phyloP scores from a whole-genome alignment of 2,888 invertebrate species.

The Himalopsyche anomala region DNA sequence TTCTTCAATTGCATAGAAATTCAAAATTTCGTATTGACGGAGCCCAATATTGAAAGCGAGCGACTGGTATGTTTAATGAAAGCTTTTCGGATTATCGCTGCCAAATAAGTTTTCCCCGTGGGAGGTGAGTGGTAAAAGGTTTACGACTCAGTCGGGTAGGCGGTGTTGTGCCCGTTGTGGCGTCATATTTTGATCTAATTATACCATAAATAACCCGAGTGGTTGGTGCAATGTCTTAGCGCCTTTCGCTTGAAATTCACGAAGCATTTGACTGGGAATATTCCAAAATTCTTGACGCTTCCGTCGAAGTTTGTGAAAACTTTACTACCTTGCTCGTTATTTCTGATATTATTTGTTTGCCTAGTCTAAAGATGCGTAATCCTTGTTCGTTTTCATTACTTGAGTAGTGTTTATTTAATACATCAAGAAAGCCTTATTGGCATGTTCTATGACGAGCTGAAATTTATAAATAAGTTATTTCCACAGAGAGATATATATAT shows the following conservation, averaged over 20 bases:
- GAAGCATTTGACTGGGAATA: slow-evolving; percentile 2
- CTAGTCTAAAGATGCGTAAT: slow-evolving; percentile 13
- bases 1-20: background rate
- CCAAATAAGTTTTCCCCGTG: slow-evolving; percentile 45
- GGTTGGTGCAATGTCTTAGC: slow-evolving; percentile 48
- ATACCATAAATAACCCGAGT: slow-evolving; percentile 63
- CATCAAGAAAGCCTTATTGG: too few species aligned
- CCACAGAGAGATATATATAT: too few species aligned
- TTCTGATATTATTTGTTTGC: slow-evolving; percentile 29
- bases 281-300: slow-evolving; percentile 6
- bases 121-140: slow-evolving; percentile 54
- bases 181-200: slow-evolving; percentile 65
- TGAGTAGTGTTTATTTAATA: too few species aligned
- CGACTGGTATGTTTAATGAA: slow-evolving; percentile 10
- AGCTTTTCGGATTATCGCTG: slow-evolving; percentile 47
- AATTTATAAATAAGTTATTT: too few species aligned
- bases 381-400: background rate
- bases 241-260: slow-evolving; percentile 29
- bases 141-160: slow-evolving; percentile 55
- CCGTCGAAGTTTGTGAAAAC: background rate
- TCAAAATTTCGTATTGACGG: background rate
- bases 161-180: slow-evolving; percentile 57
- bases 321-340: background rate
- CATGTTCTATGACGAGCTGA: too few species aligned
- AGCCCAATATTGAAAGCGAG: background rate